phyloP scores from a whole-genome alignment of 1,140 invertebrate genomes.

The Papilio polyxenes region DNA sequence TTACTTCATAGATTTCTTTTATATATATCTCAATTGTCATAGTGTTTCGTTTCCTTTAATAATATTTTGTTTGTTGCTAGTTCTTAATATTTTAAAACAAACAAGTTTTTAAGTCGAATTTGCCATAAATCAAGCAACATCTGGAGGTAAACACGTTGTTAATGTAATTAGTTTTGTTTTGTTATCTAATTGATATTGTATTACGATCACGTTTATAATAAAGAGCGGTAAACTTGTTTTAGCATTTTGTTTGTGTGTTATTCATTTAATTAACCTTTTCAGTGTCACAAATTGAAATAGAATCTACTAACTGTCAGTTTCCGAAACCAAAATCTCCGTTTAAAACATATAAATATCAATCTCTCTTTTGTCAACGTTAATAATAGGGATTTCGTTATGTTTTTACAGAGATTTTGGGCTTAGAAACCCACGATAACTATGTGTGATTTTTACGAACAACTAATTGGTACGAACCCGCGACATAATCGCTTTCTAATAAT shows the following conservation, averaged over 20 bases:
- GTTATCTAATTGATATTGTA: constrained; percentile 8
- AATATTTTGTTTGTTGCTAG: neutral
- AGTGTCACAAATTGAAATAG: neutral
- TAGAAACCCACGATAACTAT: no score
- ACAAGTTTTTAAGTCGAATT: neutral
- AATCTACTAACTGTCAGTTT: no score
- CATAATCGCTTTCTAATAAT: no score
- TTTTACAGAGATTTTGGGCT: no score
- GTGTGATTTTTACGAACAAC: no score
- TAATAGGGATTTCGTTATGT: no score
- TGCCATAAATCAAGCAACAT: neutral
- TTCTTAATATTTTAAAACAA: neutral
- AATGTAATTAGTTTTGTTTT: constrained; percentile 16
- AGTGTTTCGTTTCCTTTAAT: no score
- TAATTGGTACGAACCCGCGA: no score
- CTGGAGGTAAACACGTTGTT: neutral
- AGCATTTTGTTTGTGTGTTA: neutral
- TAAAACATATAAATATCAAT: no score
- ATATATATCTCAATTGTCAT: no score
- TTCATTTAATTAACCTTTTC: neutral
- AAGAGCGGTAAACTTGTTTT: neutral
- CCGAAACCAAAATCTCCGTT: neutral
- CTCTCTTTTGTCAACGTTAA: no score
- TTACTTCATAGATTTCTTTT: no score
- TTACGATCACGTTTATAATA: neutral